phyloP scores from a whole-genome alignment of 2,797 vertebrate species.

The Rhodeus uyekii region DNA sequence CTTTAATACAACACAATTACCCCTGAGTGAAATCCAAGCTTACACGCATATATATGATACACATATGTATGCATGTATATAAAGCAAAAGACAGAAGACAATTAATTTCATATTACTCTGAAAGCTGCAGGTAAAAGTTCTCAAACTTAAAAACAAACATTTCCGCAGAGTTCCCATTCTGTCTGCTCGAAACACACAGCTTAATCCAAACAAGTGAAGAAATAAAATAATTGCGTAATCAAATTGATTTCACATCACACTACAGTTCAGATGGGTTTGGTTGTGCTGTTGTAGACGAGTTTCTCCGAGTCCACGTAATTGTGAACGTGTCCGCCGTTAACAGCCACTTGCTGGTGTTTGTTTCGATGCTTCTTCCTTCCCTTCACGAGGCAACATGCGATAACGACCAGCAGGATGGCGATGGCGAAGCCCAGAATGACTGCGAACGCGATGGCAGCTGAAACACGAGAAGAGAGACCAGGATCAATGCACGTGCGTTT shows the following conservation, averaged over 20 bases:
- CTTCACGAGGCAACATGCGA: constrained; percentile 84
- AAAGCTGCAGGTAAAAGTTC: constrained; percentile 1
- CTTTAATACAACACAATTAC: background rate
- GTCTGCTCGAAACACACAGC: background rate
- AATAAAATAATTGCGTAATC: background rate
- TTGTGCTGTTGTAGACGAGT: constrained; percentile 89
- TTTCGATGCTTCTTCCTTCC: constrained; percentile 67
- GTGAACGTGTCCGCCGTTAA: constrained; percentile 72
- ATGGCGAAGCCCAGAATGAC: constrained; percentile 80
- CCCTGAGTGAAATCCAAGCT: constrained; percentile 14
- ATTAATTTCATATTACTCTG: background rate
- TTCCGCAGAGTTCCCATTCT: background rate
- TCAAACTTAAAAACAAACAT: background rate
- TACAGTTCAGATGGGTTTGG: constrained; percentile 87
- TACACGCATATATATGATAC: no score
- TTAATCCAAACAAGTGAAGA: background rate
- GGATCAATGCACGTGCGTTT: no score
- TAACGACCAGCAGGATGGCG: constrained; percentile 75
- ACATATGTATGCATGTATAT: no score
- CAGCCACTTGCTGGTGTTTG: constrained; percentile 72
- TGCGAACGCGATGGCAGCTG: constrained; percentile 64
- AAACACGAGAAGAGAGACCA: background rate
- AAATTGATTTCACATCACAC: background rate
- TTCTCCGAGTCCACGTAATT: constrained; percentile 83
- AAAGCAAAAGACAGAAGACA: background rate